Evolutionary conservation across 2,113 vertebrate species (phyloP).

Genomic region (Microcebus tavaratra): DNA sequence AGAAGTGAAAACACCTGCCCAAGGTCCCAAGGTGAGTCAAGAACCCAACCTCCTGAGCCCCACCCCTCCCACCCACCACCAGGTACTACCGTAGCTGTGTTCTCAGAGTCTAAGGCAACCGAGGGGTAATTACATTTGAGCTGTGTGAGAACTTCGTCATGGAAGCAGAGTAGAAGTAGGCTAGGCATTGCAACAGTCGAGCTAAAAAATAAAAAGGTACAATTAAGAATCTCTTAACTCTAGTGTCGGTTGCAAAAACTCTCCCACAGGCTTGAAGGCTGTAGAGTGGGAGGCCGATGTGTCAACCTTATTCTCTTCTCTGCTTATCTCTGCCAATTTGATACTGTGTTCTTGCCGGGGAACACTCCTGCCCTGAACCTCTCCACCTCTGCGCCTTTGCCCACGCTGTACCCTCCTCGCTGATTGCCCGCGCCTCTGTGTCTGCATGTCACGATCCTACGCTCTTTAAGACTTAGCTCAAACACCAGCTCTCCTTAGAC

Average conservation of each 20-base stretch:
- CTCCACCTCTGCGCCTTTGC: not conserved
- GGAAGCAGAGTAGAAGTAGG: not conserved
- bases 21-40: not conserved
- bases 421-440: not conserved
- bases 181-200: not conserved
- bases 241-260: conserved; percentile 43
- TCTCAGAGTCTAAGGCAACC: not conserved
- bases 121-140: not conserved
- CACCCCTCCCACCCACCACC: not conserved
- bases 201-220: conserved; percentile 35
- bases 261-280: conserved; percentile 30
- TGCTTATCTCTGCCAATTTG: not conserved
- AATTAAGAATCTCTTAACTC: conserved; percentile 55
- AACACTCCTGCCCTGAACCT: not conserved
- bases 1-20: not conserved
- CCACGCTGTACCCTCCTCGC: not conserved
- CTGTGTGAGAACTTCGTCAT: not conserved
- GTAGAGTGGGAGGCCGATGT: not conserved
- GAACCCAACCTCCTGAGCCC: not conserved
- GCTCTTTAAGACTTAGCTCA: not conserved
- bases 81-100: not conserved
- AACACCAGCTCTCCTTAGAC: not conserved
- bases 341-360: conserved; percentile 36
- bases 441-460: not conserved
- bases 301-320: conserved; percentile 31